Base-by-base conservation (phyloP, 2,113 vertebrate species). In the Pandion haliaetus region DNA sequence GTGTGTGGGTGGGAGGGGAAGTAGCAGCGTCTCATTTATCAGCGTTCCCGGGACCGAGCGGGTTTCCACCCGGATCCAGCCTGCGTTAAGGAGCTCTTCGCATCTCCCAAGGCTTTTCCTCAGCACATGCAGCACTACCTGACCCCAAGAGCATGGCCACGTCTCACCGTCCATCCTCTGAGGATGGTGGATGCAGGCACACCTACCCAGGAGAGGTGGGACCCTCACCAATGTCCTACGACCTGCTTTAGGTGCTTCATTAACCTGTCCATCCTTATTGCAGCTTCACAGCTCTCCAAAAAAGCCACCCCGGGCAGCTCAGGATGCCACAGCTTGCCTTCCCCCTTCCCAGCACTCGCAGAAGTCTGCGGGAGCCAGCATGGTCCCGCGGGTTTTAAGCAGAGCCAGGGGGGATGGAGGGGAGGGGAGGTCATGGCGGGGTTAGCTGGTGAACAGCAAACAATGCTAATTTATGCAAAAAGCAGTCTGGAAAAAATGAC, bases 1-100 rank as follows among this genome's bases (percentile, higher is more conserved):
- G 97, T 98, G 97, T 96, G 95, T 98, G 97, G 94, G 95, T 91
- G 98, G 97, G 97, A 97, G 98, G 98, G 98, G 98, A 98, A 98
- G 98, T 98, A 95, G 94, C 94, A 97, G 94, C 92, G 26, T 79
- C 63, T 82, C 87, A 42, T 95, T 90, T 94, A 95, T 96, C 94
- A 94, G 94, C 17, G 7, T 40, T 84, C n/a, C 83, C 20, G 23
- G 71, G 69, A 38, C 78, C 3, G 0, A 70, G 84, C 65, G 79
- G 52, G 66, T 81, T 77, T 95, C 95, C 88, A 90, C 31, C n/a
- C 21, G 14, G 69, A 62, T n/a, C 70, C 65, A 14, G 85, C 57
- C 86, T 86, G 81, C 32, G 1, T 54, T 36, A 24, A 31, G 82
- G 77, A 49, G 54, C 28, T 0, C 29, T 24, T 45, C 29, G 4